A percentile compares a stretch with the other conserved stretches of the same genome.
Evolutionary conservation across 2,113 vertebrate genomes (phyloP).

Genomic region (Pogonocichla stellata): DNA sequence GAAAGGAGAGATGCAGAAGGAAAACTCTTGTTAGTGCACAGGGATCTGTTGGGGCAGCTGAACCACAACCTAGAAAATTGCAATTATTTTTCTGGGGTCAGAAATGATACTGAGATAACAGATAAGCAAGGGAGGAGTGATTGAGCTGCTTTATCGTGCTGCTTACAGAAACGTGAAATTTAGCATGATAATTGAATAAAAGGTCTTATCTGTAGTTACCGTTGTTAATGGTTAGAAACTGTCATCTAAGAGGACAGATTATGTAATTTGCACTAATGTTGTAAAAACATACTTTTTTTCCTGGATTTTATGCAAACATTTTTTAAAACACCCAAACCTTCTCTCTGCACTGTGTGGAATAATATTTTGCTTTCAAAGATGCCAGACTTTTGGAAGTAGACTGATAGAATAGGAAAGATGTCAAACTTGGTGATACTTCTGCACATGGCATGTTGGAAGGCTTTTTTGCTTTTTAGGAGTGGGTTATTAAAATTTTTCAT

Average conservation of each 20-base stretch:
- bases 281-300: neutral
- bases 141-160: neutral
- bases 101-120: neutral
- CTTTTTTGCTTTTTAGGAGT: neutral
- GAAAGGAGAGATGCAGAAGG: neutral
- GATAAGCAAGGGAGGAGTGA: neutral
- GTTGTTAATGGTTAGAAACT: constrained; percentile 8
- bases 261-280: neutral
- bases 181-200: neutral
- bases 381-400: neutral
- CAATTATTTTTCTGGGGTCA: neutral
- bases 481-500: neutral
- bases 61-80: neutral
- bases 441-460: neutral
- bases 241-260: neutral
- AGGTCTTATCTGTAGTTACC: neutral
- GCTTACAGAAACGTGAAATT: constrained; percentile 28
- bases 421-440: neutral
- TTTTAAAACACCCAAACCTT: neutral
- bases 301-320: neutral
- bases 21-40: neutral
- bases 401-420: neutral
- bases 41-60: neutral
- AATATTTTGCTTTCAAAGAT: neutral
- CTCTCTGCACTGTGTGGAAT: neutral